These are phyloP conservation scores for Leptocoma aspasia DNA, from an alignment of 2,113 vertebrate species.

Conservation along the genomic window DNA sequence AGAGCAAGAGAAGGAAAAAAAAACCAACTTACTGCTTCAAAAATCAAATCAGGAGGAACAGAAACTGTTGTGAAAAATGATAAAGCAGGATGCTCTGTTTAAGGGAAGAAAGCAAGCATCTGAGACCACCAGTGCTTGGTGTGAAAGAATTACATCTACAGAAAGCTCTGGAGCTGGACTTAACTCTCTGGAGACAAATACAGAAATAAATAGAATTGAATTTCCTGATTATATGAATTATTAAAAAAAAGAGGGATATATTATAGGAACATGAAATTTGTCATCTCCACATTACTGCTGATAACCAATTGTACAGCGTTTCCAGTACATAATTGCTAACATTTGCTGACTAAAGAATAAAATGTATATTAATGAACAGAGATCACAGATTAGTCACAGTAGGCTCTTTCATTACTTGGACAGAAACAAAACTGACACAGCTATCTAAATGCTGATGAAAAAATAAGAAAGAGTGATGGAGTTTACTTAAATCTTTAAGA, in stretches of 20 bases:
- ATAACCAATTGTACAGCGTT: not conserved
- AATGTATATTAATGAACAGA: not conserved
- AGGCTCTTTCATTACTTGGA: not conserved
- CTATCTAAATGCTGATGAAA: not conserved
- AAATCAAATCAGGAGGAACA: not conserved
- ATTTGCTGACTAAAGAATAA: not conserved
- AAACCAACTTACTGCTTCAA: not conserved
- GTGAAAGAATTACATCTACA: not conserved
- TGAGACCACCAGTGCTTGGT: not conserved
- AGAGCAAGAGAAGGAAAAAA: not conserved
- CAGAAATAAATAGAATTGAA: not conserved
- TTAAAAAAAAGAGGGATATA: not conserved
- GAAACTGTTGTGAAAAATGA: not conserved
- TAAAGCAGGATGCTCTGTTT: not conserved
- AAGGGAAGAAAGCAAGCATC: not conserved
- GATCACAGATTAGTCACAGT: not conserved
- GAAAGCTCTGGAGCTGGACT: not conserved
- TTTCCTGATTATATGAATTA: not conserved
- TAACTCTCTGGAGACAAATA: not conserved
- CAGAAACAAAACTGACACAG: not conserved
- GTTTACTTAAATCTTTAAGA: not conserved
- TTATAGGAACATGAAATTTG: not conserved
- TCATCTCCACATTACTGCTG: not conserved
- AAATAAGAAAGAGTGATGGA: not conserved
- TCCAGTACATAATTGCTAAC: not conserved